Evolutionary conservation across 2,113 vertebrate genomes (phyloP), one percentile per base, ranked within the genome.

Genomic region (Ciconia maguari): DNA sequence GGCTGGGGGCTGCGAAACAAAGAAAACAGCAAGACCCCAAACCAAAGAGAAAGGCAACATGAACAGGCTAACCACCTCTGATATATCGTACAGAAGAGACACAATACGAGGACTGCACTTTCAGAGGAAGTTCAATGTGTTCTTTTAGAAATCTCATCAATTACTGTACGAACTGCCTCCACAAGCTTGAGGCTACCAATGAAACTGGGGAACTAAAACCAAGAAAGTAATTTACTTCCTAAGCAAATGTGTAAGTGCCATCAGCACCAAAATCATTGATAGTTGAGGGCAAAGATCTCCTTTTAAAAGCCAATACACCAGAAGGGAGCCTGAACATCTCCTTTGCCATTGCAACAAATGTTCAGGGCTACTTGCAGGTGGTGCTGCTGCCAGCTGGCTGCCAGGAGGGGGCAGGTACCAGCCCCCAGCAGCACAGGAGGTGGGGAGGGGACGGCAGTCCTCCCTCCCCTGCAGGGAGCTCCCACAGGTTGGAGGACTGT

Each of bases 261-360:
- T 14, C 61, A 49, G 49, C 1, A 0, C 36, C n/a, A 44, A 54
- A 13, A 26, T 11, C n/a, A 9, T 1, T 18, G n/a, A 8, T 0
- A 29, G 74, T 4, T 49, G 41, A 55, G 41, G 17, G 46, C 62
- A 55, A 54, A 65, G 44, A 49, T 5, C 41, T 71, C 58, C 54
- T 58, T 74, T 61, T 44, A 44, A 44, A 48, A 58, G 36, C 3
- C 13, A 9, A 14, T 1, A n/a, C 16, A 20, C 14, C n/a, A 15
- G 51, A 44, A 44, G 18, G 75, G 26, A 92, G 38, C 34, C 5
- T 4, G 3, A 49, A 16, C 64, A 25, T 16, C 51, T 48, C 62
- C 41, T 12, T 1, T 27, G 46, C 82, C 24, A 22, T 0, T 21
- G 17, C 48, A 21, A 10, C 38, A 29, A 17, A 27, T 0, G 5